These are phyloP conservation scores for Toxotes chatareus DNA, from an alignment of 2,113 vertebrate species.

Conservation along the genomic window DNA sequence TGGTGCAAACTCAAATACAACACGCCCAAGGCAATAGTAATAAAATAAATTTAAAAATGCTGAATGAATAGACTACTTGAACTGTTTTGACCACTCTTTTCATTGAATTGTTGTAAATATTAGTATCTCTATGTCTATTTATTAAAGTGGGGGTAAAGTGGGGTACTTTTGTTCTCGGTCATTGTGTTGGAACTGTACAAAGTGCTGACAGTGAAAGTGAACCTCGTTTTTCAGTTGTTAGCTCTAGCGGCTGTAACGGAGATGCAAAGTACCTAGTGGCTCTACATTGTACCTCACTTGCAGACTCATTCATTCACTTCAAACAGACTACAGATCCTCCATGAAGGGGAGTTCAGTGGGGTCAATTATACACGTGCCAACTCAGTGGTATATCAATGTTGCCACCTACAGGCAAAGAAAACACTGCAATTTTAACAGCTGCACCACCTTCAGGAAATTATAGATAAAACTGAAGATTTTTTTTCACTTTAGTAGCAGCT, in stretches of 20 bases:
- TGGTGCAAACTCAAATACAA: conserved; percentile 21
- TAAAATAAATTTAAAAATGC: neutral
- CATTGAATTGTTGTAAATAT: neutral
- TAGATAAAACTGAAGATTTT: too few relatives aligned
- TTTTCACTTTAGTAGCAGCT: too few relatives aligned
- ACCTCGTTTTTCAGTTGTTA: neutral
- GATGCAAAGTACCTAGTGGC: neutral
- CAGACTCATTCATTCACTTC: neutral
- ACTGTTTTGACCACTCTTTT: conserved; percentile 1
- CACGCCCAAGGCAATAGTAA: conserved; percentile 11
- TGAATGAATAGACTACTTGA: conserved; percentile 19
- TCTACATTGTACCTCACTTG: neutral
- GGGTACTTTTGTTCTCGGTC: conserved; percentile 2
- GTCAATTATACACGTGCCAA: neutral
- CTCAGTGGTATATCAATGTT: neutral
- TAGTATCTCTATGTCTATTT: neutral
- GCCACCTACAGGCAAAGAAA: neutral
- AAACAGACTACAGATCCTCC: neutral
- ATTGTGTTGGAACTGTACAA: conserved; percentile 11
- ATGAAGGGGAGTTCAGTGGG: neutral
- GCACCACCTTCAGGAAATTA: neutral
- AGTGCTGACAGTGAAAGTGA: neutral
- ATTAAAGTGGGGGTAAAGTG: neutral
- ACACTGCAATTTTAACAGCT: neutral
- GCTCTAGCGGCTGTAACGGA: neutral